phyloP scores from a whole-genome alignment of 2,888 invertebrate species.

The Hypercompe scribonia region DNA sequence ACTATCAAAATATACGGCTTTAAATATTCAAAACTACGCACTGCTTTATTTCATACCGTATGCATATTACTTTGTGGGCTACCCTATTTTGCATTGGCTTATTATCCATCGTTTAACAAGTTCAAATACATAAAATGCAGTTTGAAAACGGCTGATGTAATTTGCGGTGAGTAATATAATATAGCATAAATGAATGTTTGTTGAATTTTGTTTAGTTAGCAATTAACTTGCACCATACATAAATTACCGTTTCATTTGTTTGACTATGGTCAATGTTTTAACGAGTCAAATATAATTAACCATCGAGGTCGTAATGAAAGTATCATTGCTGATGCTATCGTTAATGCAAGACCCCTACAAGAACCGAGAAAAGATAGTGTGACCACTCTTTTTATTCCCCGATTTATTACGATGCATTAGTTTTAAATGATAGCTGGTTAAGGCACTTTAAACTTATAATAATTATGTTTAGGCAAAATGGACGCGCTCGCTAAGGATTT shows the following conservation, averaged over 20 bases:
- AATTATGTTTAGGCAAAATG: not conserved
- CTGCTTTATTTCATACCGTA: conserved; percentile 81
- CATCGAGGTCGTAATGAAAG: not conserved
- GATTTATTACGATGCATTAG: not conserved
- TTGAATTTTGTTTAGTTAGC: not conserved
- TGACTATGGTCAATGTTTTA: not conserved
- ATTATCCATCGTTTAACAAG: conserved; percentile 85
- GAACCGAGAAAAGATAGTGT: not conserved
- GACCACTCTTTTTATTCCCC: not conserved
- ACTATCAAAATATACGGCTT: conserved; percentile 84
- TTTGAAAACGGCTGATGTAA: conserved; percentile 83
- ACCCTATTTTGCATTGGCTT: conserved; percentile 86
- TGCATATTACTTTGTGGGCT: conserved; percentile 84
- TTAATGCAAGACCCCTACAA: not conserved
- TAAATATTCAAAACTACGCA: conserved; percentile 75
- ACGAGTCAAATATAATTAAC: not conserved
- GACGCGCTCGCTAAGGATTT: not conserved
- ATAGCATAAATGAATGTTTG: not conserved
- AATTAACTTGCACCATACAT: not conserved
- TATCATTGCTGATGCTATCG: not conserved
- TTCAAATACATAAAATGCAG: conserved; percentile 86
- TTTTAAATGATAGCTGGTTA: not conserved
- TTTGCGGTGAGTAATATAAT: conserved; percentile 81
- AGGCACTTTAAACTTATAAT: not conserved
- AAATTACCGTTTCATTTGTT: not conserved